Evolutionary conservation across 2,888 invertebrate genomes (phyloP), one percentile per base, ranked within the genome.

Genomic region (Copidosoma aretas): DNA sequence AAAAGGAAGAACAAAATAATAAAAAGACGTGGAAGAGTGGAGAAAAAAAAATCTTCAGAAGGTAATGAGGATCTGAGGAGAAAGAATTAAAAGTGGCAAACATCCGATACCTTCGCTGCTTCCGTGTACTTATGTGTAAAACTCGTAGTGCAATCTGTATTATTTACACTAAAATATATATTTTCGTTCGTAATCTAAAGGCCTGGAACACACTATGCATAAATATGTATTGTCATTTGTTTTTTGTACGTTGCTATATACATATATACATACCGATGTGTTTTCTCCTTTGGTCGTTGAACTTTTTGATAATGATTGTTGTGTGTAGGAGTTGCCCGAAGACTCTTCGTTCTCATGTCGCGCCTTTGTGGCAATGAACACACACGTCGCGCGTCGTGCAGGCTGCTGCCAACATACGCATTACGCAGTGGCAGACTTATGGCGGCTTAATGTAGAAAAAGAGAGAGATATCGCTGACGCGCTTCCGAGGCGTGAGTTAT

Each of bases 251-350:
- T 67, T 67, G 49, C 60, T 70, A 52, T 43, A 52, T 51, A 46
- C 17, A 12, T 46, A 46, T 69, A 53, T 39, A 24, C 46, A 61
- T 60, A 58, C 17, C 32, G 61, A 32, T 63, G 41, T 62, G 62
- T 64, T 54, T 32, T 51, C 19, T 56, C 43, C 39, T 61, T 32
- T 67, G 57, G 46, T 60, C 63, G 57, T 51, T 24, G 51, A 25
- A 70, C 52, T 70, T 32, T 32, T 70, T 70, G n/a, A n/a, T 70
- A 58, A 67, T 67, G 63, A 67, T 70, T 22, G 41, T 22, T 60
- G 60, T 63, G 64, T 54, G 56, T 60, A 70, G 67, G n/a, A 52
- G 22, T 64, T 61, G 8, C 58, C 51, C 49, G 32, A 60, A 70
- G 54, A 43, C 57, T 67, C 64, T 61, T 68, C 46, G 43, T 43